Evolutionary conservation across 1,140 invertebrate species (phyloP), one percentile per base, ranked within the genome.

Genomic region (Camponotus pennsylvanicus): DNA sequence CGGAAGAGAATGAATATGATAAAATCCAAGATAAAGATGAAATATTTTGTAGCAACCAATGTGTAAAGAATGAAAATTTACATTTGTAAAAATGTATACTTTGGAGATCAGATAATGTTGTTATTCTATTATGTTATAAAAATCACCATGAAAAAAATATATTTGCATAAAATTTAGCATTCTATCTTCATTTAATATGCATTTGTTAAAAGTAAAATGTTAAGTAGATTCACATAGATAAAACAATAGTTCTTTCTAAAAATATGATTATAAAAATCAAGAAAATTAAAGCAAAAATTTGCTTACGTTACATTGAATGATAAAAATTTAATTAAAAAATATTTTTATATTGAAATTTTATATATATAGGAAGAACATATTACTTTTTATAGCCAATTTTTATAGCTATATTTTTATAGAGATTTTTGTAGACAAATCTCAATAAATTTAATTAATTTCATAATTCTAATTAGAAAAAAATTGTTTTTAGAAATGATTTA

Each of bases 401-500:
- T 21, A 21, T 21, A 21, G 21, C 21, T 34, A 40, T 15, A 57
- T 59, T 57, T 52, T 18, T 52, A 18, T 52, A 49, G 32, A 27
- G 27, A 27, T 27, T 27, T 27, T 27, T 27, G 27, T 27, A 27
- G 27, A 55, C 3, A 32, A 75, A 40, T 27, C 6, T 1, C 55
- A 8, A 61, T 59, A 37, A 40, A 59, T 15, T 5, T n/a, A 11
- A n/a, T 75, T 40, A 59, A 61, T 40, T 52, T 52, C 15, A 52
- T n/a, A 15, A 27, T 3, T 77, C 11, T 67, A 3, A 9, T 27
- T 67, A 55, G 0, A 69, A 15, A 37, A 37, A 27, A 15, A 66
- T 64, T 49, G n/a, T 59, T 27, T 27, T 70, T 40, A 61, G 9
- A 40, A 80, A 70, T 70, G 59, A 70, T 57, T 32, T 4, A 7